Base-by-base conservation (phyloP, 2,113 vertebrate genomes). In the Lucifuga dentata region DNA sequence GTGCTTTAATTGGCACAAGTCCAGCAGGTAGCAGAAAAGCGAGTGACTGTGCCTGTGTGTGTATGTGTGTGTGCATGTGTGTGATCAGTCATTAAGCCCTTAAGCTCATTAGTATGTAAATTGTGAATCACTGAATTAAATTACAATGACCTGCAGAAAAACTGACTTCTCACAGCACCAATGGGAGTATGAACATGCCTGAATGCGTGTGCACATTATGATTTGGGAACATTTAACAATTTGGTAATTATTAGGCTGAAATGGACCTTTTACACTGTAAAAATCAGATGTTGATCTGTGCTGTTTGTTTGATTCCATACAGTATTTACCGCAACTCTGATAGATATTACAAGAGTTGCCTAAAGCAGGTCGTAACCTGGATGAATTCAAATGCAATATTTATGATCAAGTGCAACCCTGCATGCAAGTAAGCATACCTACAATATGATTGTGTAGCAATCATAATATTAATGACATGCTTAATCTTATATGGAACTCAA, bases 101-200 rank as follows among this genome's bases (percentile, higher is more conserved):
- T 70, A 66, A 75, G 80, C 76, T 74, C 73, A 70, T 84, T 77
- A 78, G 41, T 57, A 56, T 23, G 3, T 57, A 66, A 6, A 11
- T 45, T 19, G 40, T 85, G 77, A 86, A 67, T 82, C 76, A 87
- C 75, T 81, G 40, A 76, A 81, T 87, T 80, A 78, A 64, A 73
- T 44, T 38, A 76, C 66, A 81, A 69, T 69, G 75, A 78, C 81
- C 73, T 49, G 66, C 23, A 78, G 80, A 73, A 51, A 70, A 59
- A n/a, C 40, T 39, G 62, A 56, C 56, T 50, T 12, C 59, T 72
- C 63, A 53, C 33, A 32, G 46, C 24, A 68, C 61, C 26, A 63
- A 49, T 44, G 53, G 35, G 32, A 21, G 24, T 44, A 39, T 1
- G 0, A 39, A 52, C 2, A 8, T 45, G 19, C 11, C 11, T 62